These are phyloP conservation scores for Pseudeuparius sepicola DNA, from an alignment of 2,888 invertebrate species.

Conservation along the genomic window DNA sequence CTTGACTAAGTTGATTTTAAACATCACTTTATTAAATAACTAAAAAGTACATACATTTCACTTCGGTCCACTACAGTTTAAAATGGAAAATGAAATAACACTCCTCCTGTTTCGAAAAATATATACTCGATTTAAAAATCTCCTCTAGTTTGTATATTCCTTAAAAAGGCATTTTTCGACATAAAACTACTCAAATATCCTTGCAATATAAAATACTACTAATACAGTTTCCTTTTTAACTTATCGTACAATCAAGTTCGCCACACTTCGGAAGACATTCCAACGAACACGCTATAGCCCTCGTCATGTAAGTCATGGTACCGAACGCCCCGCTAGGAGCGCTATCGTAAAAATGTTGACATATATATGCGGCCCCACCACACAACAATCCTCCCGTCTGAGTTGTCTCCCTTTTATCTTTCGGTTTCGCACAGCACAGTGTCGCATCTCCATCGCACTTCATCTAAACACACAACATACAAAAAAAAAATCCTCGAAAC, in stretches of 20 bases:
- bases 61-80: too few species aligned
- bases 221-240: slow-evolving; percentile 38
- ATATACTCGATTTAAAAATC: too few species aligned
- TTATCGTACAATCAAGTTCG: slow-evolving; percentile 73
- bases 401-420: slow-evolving; percentile 48
- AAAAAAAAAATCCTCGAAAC: background rate
- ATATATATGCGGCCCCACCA: slow-evolving; percentile 90
- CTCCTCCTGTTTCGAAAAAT: too few species aligned
- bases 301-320: slow-evolving; percentile 92
- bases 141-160: too few species aligned
- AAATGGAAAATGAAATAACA: too few species aligned
- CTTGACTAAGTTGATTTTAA: too few species aligned
- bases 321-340: slow-evolving; percentile 97
- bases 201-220: background rate
- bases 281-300: slow-evolving; percentile 66
- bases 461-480: slow-evolving; percentile 44
- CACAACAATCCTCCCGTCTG: slow-evolving; percentile 62
- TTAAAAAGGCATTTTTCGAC: too few species aligned
- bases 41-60: too few species aligned
- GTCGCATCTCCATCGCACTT: slow-evolving; percentile 85
- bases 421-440: slow-evolving; percentile 80
- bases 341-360: slow-evolving; percentile 95
- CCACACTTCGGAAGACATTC: slow-evolving; percentile 67
- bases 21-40: too few species aligned
- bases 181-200: too few species aligned